Base-by-base conservation (phyloP, 2,797 vertebrate genomes). In the Molothrus aeneus region DNA sequence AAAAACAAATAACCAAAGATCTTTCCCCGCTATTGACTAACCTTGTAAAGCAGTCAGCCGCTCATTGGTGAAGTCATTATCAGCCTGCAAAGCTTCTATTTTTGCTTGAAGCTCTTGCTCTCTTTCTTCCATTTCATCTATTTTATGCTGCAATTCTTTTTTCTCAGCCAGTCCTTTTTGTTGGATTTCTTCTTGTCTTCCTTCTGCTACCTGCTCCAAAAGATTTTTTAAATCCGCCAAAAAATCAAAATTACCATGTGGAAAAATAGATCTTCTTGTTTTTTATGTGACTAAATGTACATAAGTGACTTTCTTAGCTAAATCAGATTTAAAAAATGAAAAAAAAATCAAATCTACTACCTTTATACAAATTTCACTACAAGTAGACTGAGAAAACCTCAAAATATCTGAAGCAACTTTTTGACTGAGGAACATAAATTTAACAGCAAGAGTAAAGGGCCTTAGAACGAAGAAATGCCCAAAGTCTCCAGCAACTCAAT, bases 21-120 rank as follows among this genome's bases (percentile, higher is more conserved):
- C 87, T 86, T 90, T 71, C 63, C 95, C 84, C 65, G 16, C 75
- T 94, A 89, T 65, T 31, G 79, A 96, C 96, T 97, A 98, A 99
- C 99, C 99, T 98, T 99, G 99, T 80, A 99, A 98, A 75, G 99
- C 99, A 25, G 98, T 97, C 34, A 99, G 99, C 61, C 99, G 98
- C 97, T 99, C 99, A 29, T 99, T 99, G 89, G 99, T 99, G 97
- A 99, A 99, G 97, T 99, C 99, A 32, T 99, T 99, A 97, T 99
- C 99, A 42, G 99, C 99, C 97, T 99, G 99, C 96, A 99, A 97
- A 95, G 99, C 99, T 93, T 99, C 99, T 69, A 99, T 99, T 92
- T 99, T 98, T 80, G 99, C 99, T 97, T 99, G 99, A 95, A 99
- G 99, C 80, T 99, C 98, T 97, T 99, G 99, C 91, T 99, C 99